phyloP scores from a whole-genome alignment of 2,113 vertebrate genomes.

The Neogale vison region DNA sequence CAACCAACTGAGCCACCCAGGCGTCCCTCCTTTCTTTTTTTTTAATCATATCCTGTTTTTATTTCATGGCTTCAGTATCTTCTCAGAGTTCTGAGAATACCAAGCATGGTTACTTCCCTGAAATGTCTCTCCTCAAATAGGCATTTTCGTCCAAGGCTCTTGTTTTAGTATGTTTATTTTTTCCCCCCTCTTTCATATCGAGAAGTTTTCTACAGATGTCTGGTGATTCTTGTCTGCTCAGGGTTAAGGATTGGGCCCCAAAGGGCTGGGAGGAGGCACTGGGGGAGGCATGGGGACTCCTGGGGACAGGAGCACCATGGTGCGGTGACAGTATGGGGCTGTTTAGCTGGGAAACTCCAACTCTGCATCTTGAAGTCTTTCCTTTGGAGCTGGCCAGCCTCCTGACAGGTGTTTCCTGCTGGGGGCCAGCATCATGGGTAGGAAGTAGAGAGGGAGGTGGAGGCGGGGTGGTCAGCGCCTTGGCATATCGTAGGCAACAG shows the following conservation, averaged over 20 bases:
- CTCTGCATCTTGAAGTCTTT: neutral
- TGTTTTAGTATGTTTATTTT: neutral
- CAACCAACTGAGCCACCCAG: no score
- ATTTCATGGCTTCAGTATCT: neutral
- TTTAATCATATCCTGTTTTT: neutral
- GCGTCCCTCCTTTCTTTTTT: neutral
- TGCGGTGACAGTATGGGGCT: neutral
- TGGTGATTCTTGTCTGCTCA: neutral
- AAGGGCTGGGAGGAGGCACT: neutral
- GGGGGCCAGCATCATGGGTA: no score
- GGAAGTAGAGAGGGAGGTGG: neutral
- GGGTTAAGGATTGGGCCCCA: neutral
- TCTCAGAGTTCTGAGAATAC: neutral
- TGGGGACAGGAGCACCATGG: neutral
- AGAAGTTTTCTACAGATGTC: neutral
- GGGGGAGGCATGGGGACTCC: neutral
- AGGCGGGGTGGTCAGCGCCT: neutral
- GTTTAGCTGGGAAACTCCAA: neutral
- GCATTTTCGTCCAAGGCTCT: neutral
- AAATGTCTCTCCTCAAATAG: neutral
- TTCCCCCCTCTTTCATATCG: neutral
- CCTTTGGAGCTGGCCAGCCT: neutral
- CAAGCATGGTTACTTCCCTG: neutral
- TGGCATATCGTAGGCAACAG: neutral
- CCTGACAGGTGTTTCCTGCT: neutral